phyloP scores from a whole-genome alignment of 2,113 vertebrate species.

The Apodemus sylvaticus region DNA sequence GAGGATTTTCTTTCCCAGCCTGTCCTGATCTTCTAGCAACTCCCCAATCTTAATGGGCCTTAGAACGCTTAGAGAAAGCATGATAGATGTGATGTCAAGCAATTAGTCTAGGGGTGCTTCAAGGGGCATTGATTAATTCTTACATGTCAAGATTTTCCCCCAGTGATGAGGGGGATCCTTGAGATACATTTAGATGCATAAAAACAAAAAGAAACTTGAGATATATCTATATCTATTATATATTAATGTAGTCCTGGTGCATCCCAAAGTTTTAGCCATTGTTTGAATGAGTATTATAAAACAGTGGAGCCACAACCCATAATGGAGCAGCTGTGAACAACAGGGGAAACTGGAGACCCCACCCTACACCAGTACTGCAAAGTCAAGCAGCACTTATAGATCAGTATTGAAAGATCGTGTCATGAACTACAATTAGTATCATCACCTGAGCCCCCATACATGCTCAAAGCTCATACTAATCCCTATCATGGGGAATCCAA shows the following conservation, averaged over 20 bases:
- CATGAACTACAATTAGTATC: not conserved
- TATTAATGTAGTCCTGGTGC: not conserved
- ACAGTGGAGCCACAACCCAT: not conserved
- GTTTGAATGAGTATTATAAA: conserved; percentile 31
- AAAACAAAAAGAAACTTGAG: not conserved
- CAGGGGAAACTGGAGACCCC: not conserved
- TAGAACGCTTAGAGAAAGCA: conserved; percentile 53
- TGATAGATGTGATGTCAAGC: conserved; percentile 65
- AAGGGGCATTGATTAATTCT: conserved; percentile 67
- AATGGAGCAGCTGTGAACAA: conserved; percentile 40
- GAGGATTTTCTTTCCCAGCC: conserved; percentile 45
- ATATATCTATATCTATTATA: too few relatives aligned
- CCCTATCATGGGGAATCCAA: not conserved
- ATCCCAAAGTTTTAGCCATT: conserved; percentile 43
- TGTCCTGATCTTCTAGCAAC: not conserved
- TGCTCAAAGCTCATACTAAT: not conserved
- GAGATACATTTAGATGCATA: conserved; percentile 3
- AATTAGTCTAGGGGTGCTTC: conserved; percentile 61
- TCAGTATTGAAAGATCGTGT: not conserved
- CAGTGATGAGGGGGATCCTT: not conserved
- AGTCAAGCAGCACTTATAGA: not conserved
- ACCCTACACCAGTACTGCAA: not conserved
- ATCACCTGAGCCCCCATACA: not conserved
- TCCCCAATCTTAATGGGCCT: conserved; percentile 61
- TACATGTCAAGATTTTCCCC: conserved; percentile 45